A percentile compares a stretch with the other conserved stretches of the same genome.
Evolutionary conservation across 2,113 vertebrate genomes (phyloP).

Genomic region (Mobula birostris): DNA sequence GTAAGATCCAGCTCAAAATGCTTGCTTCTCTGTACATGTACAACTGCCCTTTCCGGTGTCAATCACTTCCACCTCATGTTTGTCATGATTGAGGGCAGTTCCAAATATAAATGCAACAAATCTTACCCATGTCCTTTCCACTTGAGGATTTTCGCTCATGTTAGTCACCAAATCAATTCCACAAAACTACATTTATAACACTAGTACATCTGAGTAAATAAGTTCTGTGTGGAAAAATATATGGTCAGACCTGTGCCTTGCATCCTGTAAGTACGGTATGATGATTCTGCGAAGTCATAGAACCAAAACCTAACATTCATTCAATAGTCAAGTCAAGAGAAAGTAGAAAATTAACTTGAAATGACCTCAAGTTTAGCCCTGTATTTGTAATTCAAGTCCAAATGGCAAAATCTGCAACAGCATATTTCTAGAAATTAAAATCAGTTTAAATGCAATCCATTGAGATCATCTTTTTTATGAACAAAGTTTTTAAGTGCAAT

Average conservation of each 20-base stretch:
- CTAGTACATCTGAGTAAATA: constrained; percentile 33
- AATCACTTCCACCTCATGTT: not conserved
- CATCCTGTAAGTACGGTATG: not conserved
- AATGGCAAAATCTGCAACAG: constrained; percentile 23
- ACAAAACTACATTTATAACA: constrained; percentile 35
- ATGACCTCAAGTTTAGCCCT: constrained; percentile 18
- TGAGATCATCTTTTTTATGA: constrained; percentile 6
- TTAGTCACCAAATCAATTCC: constrained; percentile 37
- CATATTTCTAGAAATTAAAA: not conserved
- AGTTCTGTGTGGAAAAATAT: constrained; percentile 32
- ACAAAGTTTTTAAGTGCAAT: constrained; percentile 27
- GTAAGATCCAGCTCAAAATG: not conserved
- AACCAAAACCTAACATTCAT: constrained; percentile 21
- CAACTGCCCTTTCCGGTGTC: not conserved
- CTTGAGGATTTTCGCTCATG: constrained; percentile 7
- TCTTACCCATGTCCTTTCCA: constrained; percentile 14
- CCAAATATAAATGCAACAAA: constrained; percentile 4
- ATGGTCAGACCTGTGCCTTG: constrained; percentile 29
- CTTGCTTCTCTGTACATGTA: constrained; percentile 12
- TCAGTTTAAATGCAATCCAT: not conserved
- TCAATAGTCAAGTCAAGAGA: constrained; percentile 36
- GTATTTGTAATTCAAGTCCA: constrained; percentile 24
- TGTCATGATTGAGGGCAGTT: constrained; percentile 32
- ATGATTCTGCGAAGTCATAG: constrained; percentile 16
- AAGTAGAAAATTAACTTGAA: constrained; percentile 12